Conservation (phyloP, 2,797 vertebrate genomes). For the Podarcis lilfordi region DNA sequence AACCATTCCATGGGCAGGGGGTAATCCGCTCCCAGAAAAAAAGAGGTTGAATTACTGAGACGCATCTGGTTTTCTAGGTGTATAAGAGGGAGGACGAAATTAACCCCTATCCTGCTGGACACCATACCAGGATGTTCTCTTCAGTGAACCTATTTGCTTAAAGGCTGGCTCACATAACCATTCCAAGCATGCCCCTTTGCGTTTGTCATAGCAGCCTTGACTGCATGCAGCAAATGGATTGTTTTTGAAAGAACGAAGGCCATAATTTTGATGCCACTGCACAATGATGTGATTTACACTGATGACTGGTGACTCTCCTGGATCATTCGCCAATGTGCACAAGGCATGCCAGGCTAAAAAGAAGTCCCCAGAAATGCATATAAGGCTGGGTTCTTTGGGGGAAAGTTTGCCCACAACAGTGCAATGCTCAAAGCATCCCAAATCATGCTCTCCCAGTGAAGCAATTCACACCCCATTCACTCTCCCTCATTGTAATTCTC, state of each 20-base stretch:
- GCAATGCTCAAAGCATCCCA: background rate
- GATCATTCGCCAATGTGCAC: too few relatives aligned
- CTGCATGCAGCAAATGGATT: background rate
- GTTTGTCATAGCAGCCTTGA: background rate
- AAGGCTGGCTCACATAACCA: background rate
- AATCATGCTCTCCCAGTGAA: background rate
- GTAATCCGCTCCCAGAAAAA: background rate
- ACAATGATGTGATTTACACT: background rate
- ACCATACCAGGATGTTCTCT: background rate
- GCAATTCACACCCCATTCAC: background rate
- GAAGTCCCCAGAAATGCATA: background rate
- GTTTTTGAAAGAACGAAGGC: background rate
- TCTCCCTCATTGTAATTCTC: background rate
- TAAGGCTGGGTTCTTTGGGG: background rate
- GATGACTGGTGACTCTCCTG: background rate
- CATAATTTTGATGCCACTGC: background rate
- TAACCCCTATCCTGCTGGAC: too few relatives aligned
- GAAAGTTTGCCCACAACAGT: background rate
- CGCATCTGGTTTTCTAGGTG: background rate
- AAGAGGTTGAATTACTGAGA: background rate
- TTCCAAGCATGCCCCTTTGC: background rate
- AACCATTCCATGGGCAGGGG: background rate
- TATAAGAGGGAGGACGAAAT: background rate
- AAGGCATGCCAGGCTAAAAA: background rate
- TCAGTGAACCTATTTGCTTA: background rate